Evolutionary conservation across 2,113 vertebrate species (phyloP).

Genomic region (Gobio gobio): DNA sequence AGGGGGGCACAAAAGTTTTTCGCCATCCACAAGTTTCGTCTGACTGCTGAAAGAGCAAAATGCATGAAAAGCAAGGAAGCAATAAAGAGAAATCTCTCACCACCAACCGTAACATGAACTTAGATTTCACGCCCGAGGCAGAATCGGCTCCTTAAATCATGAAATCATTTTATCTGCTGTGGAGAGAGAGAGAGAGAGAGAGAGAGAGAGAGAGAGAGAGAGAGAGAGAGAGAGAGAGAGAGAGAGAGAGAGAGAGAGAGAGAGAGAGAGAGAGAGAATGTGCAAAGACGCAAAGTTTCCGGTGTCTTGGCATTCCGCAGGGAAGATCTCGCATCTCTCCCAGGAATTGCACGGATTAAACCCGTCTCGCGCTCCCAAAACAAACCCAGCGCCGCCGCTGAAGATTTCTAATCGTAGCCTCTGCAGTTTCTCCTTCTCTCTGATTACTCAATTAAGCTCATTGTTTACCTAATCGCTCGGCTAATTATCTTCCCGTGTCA

Average conservation of each 20-base stretch:
- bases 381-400: conserved; percentile 48
- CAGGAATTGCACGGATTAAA: conserved; percentile 56
- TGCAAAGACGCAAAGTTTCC: conserved; percentile 50
- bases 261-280: not conserved
- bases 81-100: conserved; percentile 51
- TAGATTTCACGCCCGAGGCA: conserved; percentile 50
- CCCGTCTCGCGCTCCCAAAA: conserved; percentile 49
- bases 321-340: conserved; percentile 39
- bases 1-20: not conserved
- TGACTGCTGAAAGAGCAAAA: conserved; percentile 42
- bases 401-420: conserved; percentile 43
- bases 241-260: not conserved
- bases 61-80: conserved; percentile 44
- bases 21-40: not conserved
- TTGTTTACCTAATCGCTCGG: conserved; percentile 62
- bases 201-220: too few relatives aligned
- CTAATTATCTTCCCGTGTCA: conserved; percentile 58
- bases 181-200: not conserved
- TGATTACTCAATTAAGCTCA: conserved; percentile 61
- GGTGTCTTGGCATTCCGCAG: conserved; percentile 43
- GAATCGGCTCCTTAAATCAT: conserved; percentile 50
- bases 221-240: too few relatives aligned
- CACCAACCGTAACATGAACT: conserved; percentile 56
- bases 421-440: conserved; percentile 42
- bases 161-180: conserved; percentile 56